phyloP scores from a whole-genome alignment of 2,888 invertebrate species.

The Eupithecia insigniata region DNA sequence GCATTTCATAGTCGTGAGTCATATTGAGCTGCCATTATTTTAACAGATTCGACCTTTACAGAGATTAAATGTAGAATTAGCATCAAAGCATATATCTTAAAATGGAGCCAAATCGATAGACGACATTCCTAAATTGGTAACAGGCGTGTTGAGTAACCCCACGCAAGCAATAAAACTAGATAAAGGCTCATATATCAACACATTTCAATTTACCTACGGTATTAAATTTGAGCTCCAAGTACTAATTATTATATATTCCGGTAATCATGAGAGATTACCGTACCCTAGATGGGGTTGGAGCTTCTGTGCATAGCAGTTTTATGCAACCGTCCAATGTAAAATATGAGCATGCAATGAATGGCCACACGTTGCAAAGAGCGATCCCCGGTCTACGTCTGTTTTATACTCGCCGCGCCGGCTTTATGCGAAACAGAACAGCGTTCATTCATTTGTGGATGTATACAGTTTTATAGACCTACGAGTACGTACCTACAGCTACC shows the following conservation, averaged over 20 bases:
- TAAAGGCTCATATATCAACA: constrained; percentile 40
- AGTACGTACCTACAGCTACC: constrained; percentile 15
- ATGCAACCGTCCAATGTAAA: constrained; percentile 3
- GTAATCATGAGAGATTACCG: too few species aligned
- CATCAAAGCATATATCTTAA: constrained; percentile 41
- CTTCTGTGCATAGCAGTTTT: constrained; percentile 15
- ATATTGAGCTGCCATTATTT: constrained; percentile 17
- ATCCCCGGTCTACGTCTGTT: constrained; percentile 33
- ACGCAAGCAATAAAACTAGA: constrained; percentile 51
- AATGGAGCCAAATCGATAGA: constrained; percentile 43
- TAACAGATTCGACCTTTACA: constrained; percentile 39
- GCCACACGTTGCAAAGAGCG: constrained; percentile 37
- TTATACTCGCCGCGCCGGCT: constrained; percentile 31
- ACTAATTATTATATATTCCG: not conserved
- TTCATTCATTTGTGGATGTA: constrained; percentile 46
- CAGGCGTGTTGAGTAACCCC: constrained; percentile 54
- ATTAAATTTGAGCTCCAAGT: constrained; percentile 26
- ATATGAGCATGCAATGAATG: constrained; percentile 46
- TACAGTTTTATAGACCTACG: constrained; percentile 9
- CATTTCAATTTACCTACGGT: constrained; percentile 34
- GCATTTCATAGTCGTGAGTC: constrained; percentile 1
- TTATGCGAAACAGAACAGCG: constrained; percentile 44
- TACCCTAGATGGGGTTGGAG: too few species aligned
- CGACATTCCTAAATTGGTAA: constrained; percentile 61
- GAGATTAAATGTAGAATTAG: constrained; percentile 33